Evolutionary conservation across 2,888 invertebrate genomes (phyloP).

Genomic region (Lithophane ornitopus): DNA sequence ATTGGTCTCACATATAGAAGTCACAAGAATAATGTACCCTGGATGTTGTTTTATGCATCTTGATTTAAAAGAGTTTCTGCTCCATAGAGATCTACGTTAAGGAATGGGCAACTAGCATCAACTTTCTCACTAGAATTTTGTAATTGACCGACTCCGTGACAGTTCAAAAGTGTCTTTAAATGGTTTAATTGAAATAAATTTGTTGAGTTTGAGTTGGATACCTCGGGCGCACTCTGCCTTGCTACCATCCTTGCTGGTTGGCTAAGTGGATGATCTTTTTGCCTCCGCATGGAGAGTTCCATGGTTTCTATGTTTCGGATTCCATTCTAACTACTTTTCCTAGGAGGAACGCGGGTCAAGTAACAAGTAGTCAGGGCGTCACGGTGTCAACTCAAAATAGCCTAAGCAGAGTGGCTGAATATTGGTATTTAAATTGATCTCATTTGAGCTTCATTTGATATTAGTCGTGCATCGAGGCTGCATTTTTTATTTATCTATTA

Average conservation of each 20-base stretch:
- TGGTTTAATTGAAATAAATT: background rate
- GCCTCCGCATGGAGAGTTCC: background rate
- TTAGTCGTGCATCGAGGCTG: constrained; percentile 44
- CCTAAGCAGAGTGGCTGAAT: constrained; percentile 56
- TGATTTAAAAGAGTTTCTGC: background rate
- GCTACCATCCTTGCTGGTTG: no score
- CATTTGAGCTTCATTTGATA: constrained; percentile 42
- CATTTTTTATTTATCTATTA: constrained; percentile 36
- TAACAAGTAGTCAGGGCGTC: constrained; percentile 47
- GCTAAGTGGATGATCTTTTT: background rate
- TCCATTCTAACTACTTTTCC: constrained; percentile 46
- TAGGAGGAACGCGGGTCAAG: constrained; percentile 53
- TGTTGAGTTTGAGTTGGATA: background rate
- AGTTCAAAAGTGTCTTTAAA: background rate
- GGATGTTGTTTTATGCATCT: background rate
- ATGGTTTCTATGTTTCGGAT: constrained; percentile 11
- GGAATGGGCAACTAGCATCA: background rate
- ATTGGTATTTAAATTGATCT: constrained; percentile 50
- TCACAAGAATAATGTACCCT: background rate
- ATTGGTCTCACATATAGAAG: background rate
- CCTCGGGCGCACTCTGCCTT: background rate
- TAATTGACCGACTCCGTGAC: background rate
- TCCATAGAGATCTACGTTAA: background rate
- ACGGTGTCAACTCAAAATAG: constrained; percentile 51
- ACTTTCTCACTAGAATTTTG: background rate